These are phyloP conservation scores for Lasioglossum vierecki DNA, from an alignment of 2,888 invertebrate genomes.

Conservation along the genomic window DNA sequence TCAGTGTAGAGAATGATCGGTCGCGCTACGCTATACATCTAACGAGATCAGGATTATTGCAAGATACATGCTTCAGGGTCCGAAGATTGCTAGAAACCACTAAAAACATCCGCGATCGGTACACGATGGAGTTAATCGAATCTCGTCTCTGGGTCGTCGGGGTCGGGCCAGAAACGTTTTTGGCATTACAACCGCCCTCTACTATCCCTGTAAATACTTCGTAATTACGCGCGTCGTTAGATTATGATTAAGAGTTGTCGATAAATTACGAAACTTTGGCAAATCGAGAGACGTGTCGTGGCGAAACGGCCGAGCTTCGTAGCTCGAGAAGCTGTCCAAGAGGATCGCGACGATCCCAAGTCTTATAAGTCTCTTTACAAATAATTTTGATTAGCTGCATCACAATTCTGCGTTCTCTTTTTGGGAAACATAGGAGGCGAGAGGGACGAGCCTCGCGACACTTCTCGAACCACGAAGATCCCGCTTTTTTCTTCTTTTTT, in stretches of 20 bases:
- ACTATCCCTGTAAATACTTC: conserved; percentile 49
- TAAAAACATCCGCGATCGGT: conserved; percentile 49
- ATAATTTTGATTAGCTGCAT: conserved; percentile 48
- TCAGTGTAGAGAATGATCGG: conserved; percentile 31
- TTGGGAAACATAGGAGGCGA: background rate
- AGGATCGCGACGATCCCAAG: background rate
- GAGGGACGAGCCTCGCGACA: conserved; percentile 4
- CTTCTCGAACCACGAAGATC: conserved; percentile 10
- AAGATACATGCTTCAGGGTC: conserved; percentile 39
- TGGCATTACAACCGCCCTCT: conserved; percentile 49
- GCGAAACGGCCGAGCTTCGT: conserved; percentile 29
- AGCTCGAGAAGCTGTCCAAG: background rate
- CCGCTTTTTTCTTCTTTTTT: background rate
- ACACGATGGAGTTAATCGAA: conserved; percentile 36
- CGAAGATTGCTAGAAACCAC: conserved; percentile 35
- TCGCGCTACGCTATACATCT: conserved; percentile 53
- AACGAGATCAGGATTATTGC: conserved; percentile 68
- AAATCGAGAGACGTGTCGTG: conserved; percentile 51
- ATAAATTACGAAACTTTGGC: conserved; percentile 63
- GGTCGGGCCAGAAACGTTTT: conserved; percentile 41
- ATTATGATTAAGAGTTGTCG: conserved; percentile 29
- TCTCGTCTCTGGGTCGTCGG: conserved; percentile 21
- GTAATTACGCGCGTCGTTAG: conserved; percentile 18
- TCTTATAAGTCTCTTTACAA: background rate
- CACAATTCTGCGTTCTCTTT: conserved; percentile 29